Conservation (phyloP, 2,888 invertebrate genomes). For the Trichogramma evanescens region DNA sequence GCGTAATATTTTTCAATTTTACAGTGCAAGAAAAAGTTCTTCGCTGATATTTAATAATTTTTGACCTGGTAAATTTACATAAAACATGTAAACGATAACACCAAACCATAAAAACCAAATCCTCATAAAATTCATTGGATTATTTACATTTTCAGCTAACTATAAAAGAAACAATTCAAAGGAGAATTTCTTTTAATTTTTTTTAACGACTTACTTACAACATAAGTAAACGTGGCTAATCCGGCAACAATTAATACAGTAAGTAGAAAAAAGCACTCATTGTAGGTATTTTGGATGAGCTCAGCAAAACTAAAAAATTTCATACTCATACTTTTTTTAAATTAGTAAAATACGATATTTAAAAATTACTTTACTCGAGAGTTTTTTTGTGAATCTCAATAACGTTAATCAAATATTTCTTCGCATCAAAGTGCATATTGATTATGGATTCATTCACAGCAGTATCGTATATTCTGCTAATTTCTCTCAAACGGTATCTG, state of each 20-base stretch:
- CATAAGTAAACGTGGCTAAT: neutral
- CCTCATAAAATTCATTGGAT: neutral
- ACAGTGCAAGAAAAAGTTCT: neutral
- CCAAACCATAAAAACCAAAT: neutral
- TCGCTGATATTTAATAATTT: slow-evolving; percentile 5
- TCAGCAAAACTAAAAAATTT: neutral
- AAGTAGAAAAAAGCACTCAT: neutral
- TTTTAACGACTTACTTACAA: neutral
- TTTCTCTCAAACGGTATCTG: no score
- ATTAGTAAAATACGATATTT: neutral
- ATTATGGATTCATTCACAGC: no score
- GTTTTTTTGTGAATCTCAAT: slow-evolving; percentile 1
- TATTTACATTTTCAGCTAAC: neutral
- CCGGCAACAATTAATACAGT: neutral
- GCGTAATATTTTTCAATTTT: neutral
- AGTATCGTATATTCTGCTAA: no score
- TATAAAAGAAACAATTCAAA: neutral
- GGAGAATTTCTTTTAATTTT: neutral
- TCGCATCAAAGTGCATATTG: no score
- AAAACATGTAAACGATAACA: neutral
- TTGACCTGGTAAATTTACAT: slow-evolving; percentile 2
- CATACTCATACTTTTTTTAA: neutral
- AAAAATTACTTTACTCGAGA: neutral
- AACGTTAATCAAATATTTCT: neutral
- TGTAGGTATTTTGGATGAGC: neutral